Evolutionary conservation across 2,797 vertebrate species (phyloP), one percentile per base, ranked within the genome.

Genomic region (Bucorvus abyssinicus): DNA sequence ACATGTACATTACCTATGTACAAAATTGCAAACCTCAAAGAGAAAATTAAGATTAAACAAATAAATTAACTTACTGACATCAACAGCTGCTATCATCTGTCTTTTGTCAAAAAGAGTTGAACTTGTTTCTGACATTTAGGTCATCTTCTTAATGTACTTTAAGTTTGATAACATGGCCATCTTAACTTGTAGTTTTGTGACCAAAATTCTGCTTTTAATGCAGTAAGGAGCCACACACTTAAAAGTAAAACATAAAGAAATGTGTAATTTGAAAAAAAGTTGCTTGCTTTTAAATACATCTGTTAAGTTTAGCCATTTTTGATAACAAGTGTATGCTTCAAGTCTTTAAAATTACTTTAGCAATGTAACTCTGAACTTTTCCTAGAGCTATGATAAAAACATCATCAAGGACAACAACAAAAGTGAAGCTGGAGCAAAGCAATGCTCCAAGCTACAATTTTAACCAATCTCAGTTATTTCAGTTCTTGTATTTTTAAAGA

Each of bases 351-450:
- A 88, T 87, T 75, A 88, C 73, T 86, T 88, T 4, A 88, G 55
- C 70, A 70, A 75, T n/a, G 30, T 70, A 89, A 91, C 91, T 90
- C 67, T 84, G 40, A 84, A 86, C n/a, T 86, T 95, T 17, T 91
- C 85, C 91, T 94, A 68, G 26, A 95, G 79, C 95, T 88, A 63
- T 49, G 79, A 86, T 70, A 94, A 94, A 94, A 91, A 70, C 80
- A 91, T 69, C 76, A 90, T 86, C 82, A 69, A 92, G 65, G 74
- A 79, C 82, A 88, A 79, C 44, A 94, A 71, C 52, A 84, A 71
- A 84, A 81, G 49, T 9, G 24, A 63, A 95, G 85, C 44, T 74
- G 70, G 36, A 95, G 85, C 36, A 94, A 67, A 94, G 77, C 52
- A 67, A 90, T 32, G 69, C 87, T 89, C 74, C 52, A 59, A 94